Evolutionary conservation across 2,797 vertebrate species (phyloP), one percentile per base, ranked within the genome.

Genomic region (Chloroceryle amazona): DNA sequence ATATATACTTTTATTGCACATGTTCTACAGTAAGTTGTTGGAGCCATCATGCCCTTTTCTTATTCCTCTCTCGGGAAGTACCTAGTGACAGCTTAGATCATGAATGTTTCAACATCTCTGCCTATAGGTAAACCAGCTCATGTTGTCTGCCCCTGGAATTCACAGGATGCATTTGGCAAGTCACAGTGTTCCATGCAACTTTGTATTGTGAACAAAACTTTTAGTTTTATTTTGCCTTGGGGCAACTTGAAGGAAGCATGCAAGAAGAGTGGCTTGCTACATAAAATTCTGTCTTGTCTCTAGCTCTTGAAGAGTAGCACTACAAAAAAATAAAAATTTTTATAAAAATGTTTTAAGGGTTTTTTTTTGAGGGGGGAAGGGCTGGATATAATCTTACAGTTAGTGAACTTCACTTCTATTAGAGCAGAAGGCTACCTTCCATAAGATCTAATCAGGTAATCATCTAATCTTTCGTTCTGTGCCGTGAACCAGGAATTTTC

Each of bases 111-210:
- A 63, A 31, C 8, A 11, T 47, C 57, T 12, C 26, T 71, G 47
- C 15, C 39, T 42, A 6, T 4, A 51, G 28, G 15, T 44, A 80
- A 80, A 72, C 10, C 25, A 35, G 39, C 31, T 93, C 23, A 23
- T 5, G 3, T 23, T 5, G 11, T 52, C 22, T 76, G 11, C 8
- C 10, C 23, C 25, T n/a, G 20, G 8, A 60, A n/a, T 41, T 80
- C 15, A 41, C 16, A 12, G n/a, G 39, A 17, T 23, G 25, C 1
- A 0, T 54, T 62, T 49, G 16, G 44, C 1, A 4, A 65, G 20
- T 39, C 16, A 19, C 9, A 44, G 1, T 22, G 7, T 75, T 75
- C 31, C 25, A 42, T 16, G 20, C 5, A 41, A 20, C 21, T 63
- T 33, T 52, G 10, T 46, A n/a, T 4, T 28, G 7, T 31, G 16